Conservation (phyloP, 1,140 invertebrate species). For the Phthorimaea operculella region DNA sequence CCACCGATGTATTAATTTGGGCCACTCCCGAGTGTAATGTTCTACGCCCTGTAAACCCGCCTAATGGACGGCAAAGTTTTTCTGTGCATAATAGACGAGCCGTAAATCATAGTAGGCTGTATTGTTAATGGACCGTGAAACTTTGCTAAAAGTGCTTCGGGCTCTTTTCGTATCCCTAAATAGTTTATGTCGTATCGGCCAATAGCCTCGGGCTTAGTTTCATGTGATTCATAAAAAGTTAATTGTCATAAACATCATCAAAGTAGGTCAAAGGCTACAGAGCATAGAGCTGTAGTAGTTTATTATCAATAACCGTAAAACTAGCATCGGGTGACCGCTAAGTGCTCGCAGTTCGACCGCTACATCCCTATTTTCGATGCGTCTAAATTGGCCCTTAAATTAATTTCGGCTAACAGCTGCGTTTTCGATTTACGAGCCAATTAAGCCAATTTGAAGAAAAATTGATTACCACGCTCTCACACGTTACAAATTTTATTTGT, state of each 20-base stretch:
- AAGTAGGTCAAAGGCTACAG: no score
- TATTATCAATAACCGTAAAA: background rate
- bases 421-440: slow-evolving; percentile 57
- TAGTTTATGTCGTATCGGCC: no score
- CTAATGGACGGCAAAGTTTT: background rate
- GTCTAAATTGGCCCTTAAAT: slow-evolving; percentile 49
- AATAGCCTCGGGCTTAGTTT: no score
- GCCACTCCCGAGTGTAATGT: slow-evolving; percentile 5
- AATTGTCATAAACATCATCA: no score
- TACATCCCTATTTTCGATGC: slow-evolving; percentile 44
- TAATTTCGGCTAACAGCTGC: slow-evolving; percentile 46
- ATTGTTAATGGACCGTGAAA: no score
- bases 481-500: slow-evolving; percentile 2
- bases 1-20: slow-evolving; percentile 18
- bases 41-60: slow-evolving; percentile 1
- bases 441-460: slow-evolving; percentile 34
- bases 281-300: background rate
- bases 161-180: no score
- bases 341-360: slow-evolving; percentile 4
- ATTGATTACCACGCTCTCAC: slow-evolving; percentile 2
- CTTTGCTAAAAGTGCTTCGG: no score
- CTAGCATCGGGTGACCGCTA: background rate
- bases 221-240: no score
- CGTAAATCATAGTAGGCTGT: no score
- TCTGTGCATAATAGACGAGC: background rate